Evolutionary conservation across 2,797 vertebrate species (phyloP), one percentile per base, ranked within the genome.

Genomic region (Micromesistius poutassou): DNA sequence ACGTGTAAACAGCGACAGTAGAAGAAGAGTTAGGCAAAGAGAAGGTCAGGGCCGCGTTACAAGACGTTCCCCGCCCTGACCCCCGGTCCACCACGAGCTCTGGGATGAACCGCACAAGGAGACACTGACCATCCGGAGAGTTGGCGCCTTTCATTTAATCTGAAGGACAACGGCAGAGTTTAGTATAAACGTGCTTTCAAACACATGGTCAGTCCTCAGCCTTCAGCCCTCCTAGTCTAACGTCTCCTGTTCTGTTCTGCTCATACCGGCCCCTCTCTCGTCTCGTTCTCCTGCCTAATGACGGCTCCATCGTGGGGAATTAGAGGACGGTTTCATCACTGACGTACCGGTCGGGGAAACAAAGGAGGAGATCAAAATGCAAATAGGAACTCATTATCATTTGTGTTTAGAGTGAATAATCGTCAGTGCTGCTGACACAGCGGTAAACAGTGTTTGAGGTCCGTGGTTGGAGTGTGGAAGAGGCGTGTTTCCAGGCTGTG

Each of bases 381-480:
- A 99, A 99, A 99, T 99, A 96, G 96, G 96, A 94, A 92, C 96
- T 98, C 97, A 98, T 99, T 99, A 99, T 98, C 98, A 99, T 99
- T 99, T 98, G 96, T 95, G 96, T 96, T 96, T 94, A 96, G 96
- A 97, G 96, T 97, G 96, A 99, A 97, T 98, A 98, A 99, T 99
- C 5, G 96, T 95, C 94, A 93, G 93, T 94, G 95, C 96, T 94
- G 95, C 96, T 97, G 96, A 98, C 96, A 97, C 95, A 95, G 94
- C 96, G 96, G 95, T 96, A 38, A 97, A 95, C 94, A 95, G 94
- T 96, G 97, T 98, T 96, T 95, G 95, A 97, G 97, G 96, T 22
- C 96, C 94, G 95, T 96, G 95, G 96, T 96, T 92, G 94, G 95
- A 94, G 95, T 82, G 71, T 81, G 25, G 71, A 74, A 81, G 81